Evolutionary conservation across 2,797 vertebrate species (phyloP).

Genomic region (Malacoraja senta): DNA sequence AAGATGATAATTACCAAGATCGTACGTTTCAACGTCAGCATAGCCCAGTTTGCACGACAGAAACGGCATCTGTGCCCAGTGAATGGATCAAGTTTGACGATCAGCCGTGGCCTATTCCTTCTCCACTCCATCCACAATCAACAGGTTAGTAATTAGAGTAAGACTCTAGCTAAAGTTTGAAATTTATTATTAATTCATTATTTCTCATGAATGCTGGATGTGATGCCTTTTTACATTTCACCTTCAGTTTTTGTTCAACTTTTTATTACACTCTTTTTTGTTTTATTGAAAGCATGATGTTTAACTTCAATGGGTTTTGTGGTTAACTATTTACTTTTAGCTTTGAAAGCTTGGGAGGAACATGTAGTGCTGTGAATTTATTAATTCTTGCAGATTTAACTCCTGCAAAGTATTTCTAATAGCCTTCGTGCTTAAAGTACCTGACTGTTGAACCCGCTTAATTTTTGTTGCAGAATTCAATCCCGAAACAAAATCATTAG

Average conservation of each 20-base stretch:
- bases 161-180: not conserved
- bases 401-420: no score
- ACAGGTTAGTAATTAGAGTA: conserved; percentile 16
- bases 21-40: conserved; percentile 46
- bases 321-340: no score
- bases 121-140: conserved; percentile 42
- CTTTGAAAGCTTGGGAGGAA: no score
- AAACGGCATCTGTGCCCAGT: conserved; percentile 53
- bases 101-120: conserved; percentile 47
- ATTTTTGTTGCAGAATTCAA: no score
- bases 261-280: not conserved
- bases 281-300: not conserved
- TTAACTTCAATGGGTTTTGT: no score
- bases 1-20: conserved; percentile 47
- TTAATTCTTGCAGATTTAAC: no score
- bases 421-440: no score
- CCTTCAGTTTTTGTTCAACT: not conserved
- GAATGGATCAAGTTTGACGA: conserved; percentile 68
- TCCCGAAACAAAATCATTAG: no score
- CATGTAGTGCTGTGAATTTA: no score
- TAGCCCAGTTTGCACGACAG: not conserved
- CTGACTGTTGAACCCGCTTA: no score
- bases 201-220: not conserved
- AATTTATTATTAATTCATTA: not conserved
- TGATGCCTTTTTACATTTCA: not conserved